Base-by-base conservation (phyloP, 2,113 vertebrate genomes). In the Microcebus tavaratra region DNA sequence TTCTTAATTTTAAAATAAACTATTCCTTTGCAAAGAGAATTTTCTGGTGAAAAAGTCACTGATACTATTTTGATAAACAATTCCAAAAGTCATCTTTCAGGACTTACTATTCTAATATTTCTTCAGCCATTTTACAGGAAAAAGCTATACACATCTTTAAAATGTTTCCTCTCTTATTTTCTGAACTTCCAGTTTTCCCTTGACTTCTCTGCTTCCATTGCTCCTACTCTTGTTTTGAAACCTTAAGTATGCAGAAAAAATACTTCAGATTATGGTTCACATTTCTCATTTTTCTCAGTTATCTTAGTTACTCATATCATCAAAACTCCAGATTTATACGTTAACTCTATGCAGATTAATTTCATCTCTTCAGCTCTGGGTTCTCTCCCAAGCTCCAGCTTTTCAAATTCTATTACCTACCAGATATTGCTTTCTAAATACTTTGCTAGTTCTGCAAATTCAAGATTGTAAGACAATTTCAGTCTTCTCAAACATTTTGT, bases 401-500 rank as follows among this genome's bases (percentile, higher is more conserved):
- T 91, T 93, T 94, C 67, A 93, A 88, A 88, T 78, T 91, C 65
- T 79, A 86, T 95, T 94, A 88, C 55, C 21, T 86, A 39, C 14
- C 31, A 89, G 36, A 91, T 95, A 93, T 79, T 93, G 23, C 45
- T 89, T 86, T 87, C n/a, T 12, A 89, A 91, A 93, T 89, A 83
- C 17, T 93, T 96, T 18, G 3, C 25, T 91, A 67, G 50, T 42
- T 78, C 17, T 15, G 67, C 59, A 70, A 94, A 78, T 3, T 73
- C 53, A 96, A 93, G 27, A 88, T 53, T 86, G 39, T 55, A 6
- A 61, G 68, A 82, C 67, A 79, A 68, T 96, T 96, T 97, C 7
- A 36, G 25, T 72, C 25, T 86, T 90, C 13, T 78, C 13, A 91
- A 78, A 82, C 59, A 86, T 90, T 82, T 90, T 95, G 57, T 93